Evolutionary conservation across 2,888 invertebrate genomes (phyloP).

Genomic region (Electrophaes corylata): DNA sequence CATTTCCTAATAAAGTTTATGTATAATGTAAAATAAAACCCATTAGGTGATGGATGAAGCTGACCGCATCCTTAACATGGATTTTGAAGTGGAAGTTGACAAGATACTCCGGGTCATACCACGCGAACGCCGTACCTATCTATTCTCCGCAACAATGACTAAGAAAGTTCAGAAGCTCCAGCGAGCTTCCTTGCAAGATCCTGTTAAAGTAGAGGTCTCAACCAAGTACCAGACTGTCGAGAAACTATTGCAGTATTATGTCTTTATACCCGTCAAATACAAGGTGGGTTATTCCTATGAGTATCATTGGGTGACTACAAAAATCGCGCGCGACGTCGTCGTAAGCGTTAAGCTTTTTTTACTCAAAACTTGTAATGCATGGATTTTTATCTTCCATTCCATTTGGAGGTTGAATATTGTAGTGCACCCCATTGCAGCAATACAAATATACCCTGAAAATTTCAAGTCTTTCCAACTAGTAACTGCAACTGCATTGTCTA

Average conservation of each 20-base stretch:
- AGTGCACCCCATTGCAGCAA: too few species aligned
- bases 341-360: too few species aligned
- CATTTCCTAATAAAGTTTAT: neutral
- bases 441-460: too few species aligned
- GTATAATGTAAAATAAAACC: neutral
- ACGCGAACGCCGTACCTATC: slow-evolving; percentile 93
- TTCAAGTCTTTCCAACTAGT: too few species aligned
- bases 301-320: too few species aligned
- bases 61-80: slow-evolving; percentile 99
- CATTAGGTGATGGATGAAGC: slow-evolving; percentile 98
- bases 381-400: too few species aligned
- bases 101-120: slow-evolving; percentile 97
- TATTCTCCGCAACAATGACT: slow-evolving; percentile 99
- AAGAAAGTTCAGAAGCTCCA: slow-evolving; percentile 98
- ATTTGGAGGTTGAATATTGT: too few species aligned
- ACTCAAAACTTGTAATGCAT: too few species aligned
- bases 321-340: too few species aligned
- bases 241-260: slow-evolving; percentile 96
- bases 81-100: slow-evolving; percentile 98
- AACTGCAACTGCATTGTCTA: too few species aligned
- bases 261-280: slow-evolving; percentile 97
- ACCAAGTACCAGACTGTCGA: slow-evolving; percentile 99
- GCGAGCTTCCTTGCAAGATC: slow-evolving; percentile 96
- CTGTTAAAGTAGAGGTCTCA: slow-evolving; percentile 97
- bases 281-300: slow-evolving; percentile 88